Evolutionary conservation across 2,888 invertebrate species (phyloP), one percentile per base, ranked within the genome.

Genomic region (Orgyia antiqua): DNA sequence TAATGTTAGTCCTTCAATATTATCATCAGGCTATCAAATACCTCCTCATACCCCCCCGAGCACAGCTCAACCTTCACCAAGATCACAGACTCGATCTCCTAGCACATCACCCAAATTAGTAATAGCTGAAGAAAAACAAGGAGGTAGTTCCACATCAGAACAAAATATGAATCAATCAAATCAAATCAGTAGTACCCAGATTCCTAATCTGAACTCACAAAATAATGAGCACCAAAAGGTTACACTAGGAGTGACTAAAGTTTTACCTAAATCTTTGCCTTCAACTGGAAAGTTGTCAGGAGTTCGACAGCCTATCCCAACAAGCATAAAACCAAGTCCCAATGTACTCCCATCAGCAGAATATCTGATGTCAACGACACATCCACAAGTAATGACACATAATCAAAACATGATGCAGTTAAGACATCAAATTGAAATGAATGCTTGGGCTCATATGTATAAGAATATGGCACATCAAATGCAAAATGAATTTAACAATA

Each of bases 101-200:
- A 87, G 87, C 49, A 86, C 84, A 19, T 87, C 87, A 18, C 87
- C 87, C 18, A 87, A 87, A 48, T 60, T 87, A 40, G 80, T 87
- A 1, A 87, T 87, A 49, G 87, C 87, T 32, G 87, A 87, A 57
- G 86, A 86, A 29, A 87, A 86, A 50, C 86, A 86, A 57, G 54
- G 63, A 10, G 62, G 50, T 37, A 68, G 43, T 46, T 44, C 54
- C 38, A 36, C 52, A 19, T 39, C 60, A 29, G 87, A 87, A 32
- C 62, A 62, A 31, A 74, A 54, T 46, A 48, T 71, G 4, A 78
- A 74, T 49, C 86, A 86, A 41, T 74, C 79, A 21, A 82, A 75
- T 58, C 78, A 79, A 61, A 74, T 82, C 42, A 68, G 78, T 17
- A 86, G 78, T 51, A 72, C 78, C 10, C 83, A 83, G 47, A 49